Conservation (phyloP, 2,113 vertebrate species). For the Pangasianodon hypophthalmus region DNA sequence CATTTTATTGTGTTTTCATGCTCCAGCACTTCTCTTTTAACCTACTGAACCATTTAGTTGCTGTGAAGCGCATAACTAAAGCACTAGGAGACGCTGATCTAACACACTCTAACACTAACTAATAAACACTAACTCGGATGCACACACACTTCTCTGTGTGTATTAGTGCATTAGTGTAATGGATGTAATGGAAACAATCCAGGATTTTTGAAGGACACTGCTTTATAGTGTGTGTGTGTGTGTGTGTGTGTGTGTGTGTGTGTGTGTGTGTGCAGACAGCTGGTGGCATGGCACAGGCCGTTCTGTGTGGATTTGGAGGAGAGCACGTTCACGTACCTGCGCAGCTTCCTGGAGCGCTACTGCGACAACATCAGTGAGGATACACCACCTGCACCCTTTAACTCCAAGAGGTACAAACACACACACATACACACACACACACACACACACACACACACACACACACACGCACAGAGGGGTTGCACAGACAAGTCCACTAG, state of each 20-base stretch:
- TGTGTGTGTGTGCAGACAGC: slow-evolving; percentile 76
- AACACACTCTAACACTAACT: neutral
- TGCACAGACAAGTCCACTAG: too few species aligned
- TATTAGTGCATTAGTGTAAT: neutral
- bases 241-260: slow-evolving; percentile 38
- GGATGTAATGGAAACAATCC: neutral
- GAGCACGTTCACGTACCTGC: slow-evolving; percentile 93
- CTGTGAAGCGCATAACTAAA: neutral
- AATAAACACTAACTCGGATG: neutral
- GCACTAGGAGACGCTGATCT: neutral
- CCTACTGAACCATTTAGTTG: neutral
- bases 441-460: slow-evolving; percentile 26
- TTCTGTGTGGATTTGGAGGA: slow-evolving; percentile 98
- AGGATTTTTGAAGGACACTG: neutral
- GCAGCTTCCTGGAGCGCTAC: slow-evolving; percentile 94
- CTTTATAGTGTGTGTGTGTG: slow-evolving; percentile 12
- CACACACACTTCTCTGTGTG: neutral
- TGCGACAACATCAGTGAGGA: slow-evolving; percentile 93
- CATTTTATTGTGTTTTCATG: too few species aligned
- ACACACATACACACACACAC: slow-evolving; percentile 21
- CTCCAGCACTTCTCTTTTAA: neutral
- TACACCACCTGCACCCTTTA: slow-evolving; percentile 88
- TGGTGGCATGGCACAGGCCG: slow-evolving; percentile 97
- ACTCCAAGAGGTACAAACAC: slow-evolving; percentile 84
- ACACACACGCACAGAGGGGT: neutral